Conservation (phyloP, 2,888 invertebrate species). For the Synergus japonicus region DNA sequence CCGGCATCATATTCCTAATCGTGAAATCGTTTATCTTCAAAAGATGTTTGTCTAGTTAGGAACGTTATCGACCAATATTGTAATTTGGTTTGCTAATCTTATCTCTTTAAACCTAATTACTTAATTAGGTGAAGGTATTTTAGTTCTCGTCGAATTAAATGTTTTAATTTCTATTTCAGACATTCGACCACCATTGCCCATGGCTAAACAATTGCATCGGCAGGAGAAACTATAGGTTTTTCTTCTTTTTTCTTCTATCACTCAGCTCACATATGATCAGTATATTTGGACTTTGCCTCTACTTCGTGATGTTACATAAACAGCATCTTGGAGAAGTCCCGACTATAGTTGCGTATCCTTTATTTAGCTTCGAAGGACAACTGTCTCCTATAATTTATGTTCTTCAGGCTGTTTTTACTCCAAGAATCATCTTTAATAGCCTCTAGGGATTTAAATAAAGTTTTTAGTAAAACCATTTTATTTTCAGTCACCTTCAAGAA, state of each 20-base stretch:
- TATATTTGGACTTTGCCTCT: slow-evolving; percentile 95
- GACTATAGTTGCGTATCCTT: slow-evolving; percentile 93
- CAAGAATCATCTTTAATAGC: slow-evolving; percentile 23
- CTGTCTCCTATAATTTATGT: slow-evolving; percentile 20
- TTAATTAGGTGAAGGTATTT: not conserved
- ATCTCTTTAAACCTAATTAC: slow-evolving; percentile 16
- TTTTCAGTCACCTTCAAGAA: not conserved
- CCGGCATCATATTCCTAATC: not conserved
- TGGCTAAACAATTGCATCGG: slow-evolving; percentile 99
- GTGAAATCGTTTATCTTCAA: slow-evolving; percentile 41
- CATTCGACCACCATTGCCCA: slow-evolving; percentile 99
- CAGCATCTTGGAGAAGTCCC: slow-evolving; percentile 88
- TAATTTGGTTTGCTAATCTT: slow-evolving; percentile 5
- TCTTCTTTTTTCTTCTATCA: slow-evolving; percentile 98
- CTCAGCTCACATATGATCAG: slow-evolving; percentile 98
- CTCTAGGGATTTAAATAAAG: not conserved
- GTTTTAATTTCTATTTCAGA: slow-evolving; percentile 82
- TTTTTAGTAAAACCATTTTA: not conserved
- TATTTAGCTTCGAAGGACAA: slow-evolving; percentile 42
- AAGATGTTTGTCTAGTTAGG: slow-evolving; percentile 7
- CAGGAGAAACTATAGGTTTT: slow-evolving; percentile 97
- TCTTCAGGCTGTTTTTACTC: slow-evolving; percentile 15
- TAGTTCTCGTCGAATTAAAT: slow-evolving; percentile 37
- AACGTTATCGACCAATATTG: slow-evolving; percentile 6
- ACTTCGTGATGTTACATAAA: slow-evolving; percentile 93